Conservation (phyloP, 2,888 invertebrate genomes). For the Volucella bombylans region DNA sequence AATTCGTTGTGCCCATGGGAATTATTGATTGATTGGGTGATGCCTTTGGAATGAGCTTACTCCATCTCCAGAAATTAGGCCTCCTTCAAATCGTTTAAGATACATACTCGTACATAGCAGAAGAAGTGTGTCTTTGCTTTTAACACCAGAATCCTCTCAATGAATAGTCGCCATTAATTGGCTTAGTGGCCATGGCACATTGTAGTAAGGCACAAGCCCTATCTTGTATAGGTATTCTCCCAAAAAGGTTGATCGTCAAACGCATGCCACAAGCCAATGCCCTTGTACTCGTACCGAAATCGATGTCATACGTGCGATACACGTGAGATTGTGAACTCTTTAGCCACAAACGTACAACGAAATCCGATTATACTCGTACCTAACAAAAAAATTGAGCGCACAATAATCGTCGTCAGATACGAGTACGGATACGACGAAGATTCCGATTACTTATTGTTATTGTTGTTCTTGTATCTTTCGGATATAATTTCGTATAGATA, state of each 20-base stretch:
- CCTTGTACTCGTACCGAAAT: conserved; percentile 14
- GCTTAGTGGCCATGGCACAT: conserved; percentile 49
- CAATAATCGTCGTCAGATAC: conserved; percentile 47
- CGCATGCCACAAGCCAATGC: conserved; percentile 43
- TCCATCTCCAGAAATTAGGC: conserved; percentile 16
- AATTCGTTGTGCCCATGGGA: conserved; percentile 60
- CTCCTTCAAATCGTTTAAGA: background rate
- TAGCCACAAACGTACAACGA: conserved; percentile 5
- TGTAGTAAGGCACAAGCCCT: conserved; percentile 41
- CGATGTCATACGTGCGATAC: background rate
- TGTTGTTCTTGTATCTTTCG: background rate
- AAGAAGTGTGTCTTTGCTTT: conserved; percentile 43
- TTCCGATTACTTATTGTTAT: conserved; percentile 23
- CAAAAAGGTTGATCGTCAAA: conserved; percentile 41
- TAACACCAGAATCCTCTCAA: conserved; percentile 55
- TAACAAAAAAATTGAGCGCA: conserved; percentile 66
- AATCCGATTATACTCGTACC: conserved; percentile 65
- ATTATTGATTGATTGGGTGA: conserved; percentile 43
- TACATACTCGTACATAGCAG: background rate
- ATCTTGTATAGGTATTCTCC: conserved; percentile 18
- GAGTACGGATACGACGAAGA: background rate
- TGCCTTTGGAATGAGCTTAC: conserved; percentile 28
- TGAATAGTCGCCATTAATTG: conserved; percentile 63
- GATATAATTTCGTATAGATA: conserved; percentile 10
- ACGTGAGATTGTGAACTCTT: conserved; percentile 30